Evolutionary conservation across 1,140 invertebrate species (phyloP), one percentile per base, ranked within the genome.

Genomic region (Drosophila ogumai): DNA sequence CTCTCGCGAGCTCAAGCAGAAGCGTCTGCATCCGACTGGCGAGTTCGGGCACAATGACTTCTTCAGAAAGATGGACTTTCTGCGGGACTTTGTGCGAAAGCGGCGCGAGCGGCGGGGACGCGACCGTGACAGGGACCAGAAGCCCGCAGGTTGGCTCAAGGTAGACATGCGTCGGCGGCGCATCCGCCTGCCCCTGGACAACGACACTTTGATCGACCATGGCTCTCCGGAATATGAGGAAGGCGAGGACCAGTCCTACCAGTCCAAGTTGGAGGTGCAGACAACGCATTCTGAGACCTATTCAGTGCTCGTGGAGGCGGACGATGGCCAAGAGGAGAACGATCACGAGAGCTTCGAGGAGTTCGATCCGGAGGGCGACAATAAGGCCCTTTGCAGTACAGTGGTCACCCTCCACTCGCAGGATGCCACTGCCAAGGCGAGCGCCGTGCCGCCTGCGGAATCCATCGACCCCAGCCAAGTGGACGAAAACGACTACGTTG

Each of bases 11-110:
- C 58, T 92, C 0, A 91, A 91, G 22, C 87, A 92, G 49, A 71
- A 90, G 66, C 77, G 88, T 0, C 44, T 91, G 31, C 84, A 92
- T 71, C 91, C 91, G 9, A 52, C 75, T 1, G 76, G 75, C 1
- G 91, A 92, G 15, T 92, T 81, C 34, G 91, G 79, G 0, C 79
- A 78, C 47, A 92, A 84, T 66, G 87, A 91, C 12, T 92, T 92
- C 17, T 92, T 92, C 17, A 36, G 80, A 7, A 78, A 90, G 63
- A 92, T 92, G 91, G 91, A 92, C 38, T 92, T 92, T 41, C 50
- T 92, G 43, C 67, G 91, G 6, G 73, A 79, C n/a, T 92, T 84
- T 38, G 87, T 92, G 0, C 71, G 85, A 7, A 91, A 90, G 28
- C 75, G 91, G 9, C 76, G 84, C 1, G 79, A 90, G 22, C 50